Evolutionary conservation across 2,888 invertebrate genomes (phyloP), one percentile per base, ranked within the genome.

Genomic region (Peribatodes rhomboidaria): DNA sequence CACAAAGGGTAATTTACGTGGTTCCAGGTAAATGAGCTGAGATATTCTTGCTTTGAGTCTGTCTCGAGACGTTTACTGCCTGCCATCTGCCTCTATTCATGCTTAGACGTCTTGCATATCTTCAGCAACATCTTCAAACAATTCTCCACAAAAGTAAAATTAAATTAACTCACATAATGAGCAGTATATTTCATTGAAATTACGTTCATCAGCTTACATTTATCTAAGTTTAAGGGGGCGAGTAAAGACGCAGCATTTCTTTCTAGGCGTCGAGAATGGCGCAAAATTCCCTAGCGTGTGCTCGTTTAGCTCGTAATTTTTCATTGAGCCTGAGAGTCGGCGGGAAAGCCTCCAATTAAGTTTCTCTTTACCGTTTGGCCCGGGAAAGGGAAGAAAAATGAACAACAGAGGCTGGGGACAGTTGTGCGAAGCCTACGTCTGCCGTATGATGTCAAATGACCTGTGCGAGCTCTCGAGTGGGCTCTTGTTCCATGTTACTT

Each of bases 271-370:
- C 71, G 82, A 82, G 87, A 88, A 89, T 86, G 88, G 85, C 81
- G 78, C 79, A 78, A 85, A 89, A 92, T 92, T 91, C 90, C 89
- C 90, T 70, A 80, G 90, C 88, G 91, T 90, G 87, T 86, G 87
- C 90, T 90, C 92, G 88, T 91, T 92, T 92, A 86, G 85, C 90
- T 90, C 90, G 90, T 93, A 92, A 93, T 93, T 92, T 93, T 92
- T 93, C 92, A 93, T 92, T 93, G 93, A 90, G 91, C 84, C 88
- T 81, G 87, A 87, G 90, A 89, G 88, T 89, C 87, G 88, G 84
- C 83, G 83, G 84, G 82, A 89, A 90, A 88, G 89, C 92, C 92
- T 88, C 89, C 93, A 93, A 93, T 93, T 93, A 92, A 92, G 92
- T 92, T 92, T 92, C 93, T 91, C 92, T 92, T 92, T 92, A 88